Conservation (phyloP, 2,113 vertebrate genomes). For the Seriola dumerili region DNA sequence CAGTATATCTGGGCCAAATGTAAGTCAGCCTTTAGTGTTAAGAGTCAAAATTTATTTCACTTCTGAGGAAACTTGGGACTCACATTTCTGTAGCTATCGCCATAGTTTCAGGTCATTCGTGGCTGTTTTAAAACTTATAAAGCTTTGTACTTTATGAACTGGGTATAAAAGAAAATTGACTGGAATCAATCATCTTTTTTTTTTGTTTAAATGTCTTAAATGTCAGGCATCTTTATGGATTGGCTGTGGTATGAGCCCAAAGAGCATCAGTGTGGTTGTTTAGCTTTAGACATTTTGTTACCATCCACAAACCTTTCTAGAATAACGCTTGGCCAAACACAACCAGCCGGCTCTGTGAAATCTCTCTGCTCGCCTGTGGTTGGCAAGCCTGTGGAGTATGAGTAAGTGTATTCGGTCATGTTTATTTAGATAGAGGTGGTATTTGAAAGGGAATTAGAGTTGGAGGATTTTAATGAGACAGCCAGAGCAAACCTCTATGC, state of each 20-base stretch:
- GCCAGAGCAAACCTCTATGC: constrained; percentile 1
- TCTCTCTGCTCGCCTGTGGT: constrained; percentile 31
- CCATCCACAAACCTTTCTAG: constrained; percentile 25
- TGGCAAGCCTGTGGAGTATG: constrained; percentile 47
- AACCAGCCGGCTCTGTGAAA: constrained; percentile 34
- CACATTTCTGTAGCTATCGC: background rate
- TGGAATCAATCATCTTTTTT: constrained; percentile 26
- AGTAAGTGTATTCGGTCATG: constrained; percentile 54
- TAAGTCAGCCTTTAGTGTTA: constrained; percentile 25
- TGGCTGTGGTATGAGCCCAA: constrained; percentile 31
- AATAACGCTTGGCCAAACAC: constrained; percentile 21
- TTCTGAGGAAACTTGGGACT: constrained; percentile 34
- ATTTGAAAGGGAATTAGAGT: constrained; percentile 64
- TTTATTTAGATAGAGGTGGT: constrained; percentile 64
- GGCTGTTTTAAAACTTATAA: constrained; percentile 36
- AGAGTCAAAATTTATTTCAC: constrained; percentile 39
- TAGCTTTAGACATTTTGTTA: constrained; percentile 34
- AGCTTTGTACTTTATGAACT: constrained; percentile 48
- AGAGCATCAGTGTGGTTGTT: constrained; percentile 40
- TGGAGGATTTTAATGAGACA: constrained; percentile 64
- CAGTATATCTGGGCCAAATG: constrained; percentile 24
- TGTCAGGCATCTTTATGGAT: constrained; percentile 50
- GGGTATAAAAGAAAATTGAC: constrained; percentile 22
- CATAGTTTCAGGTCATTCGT: constrained; percentile 21
- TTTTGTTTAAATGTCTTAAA: constrained; percentile 40